Evolutionary conservation across 2,888 invertebrate species (phyloP).

Genomic region (Caenorhabditis virilis): DNA sequence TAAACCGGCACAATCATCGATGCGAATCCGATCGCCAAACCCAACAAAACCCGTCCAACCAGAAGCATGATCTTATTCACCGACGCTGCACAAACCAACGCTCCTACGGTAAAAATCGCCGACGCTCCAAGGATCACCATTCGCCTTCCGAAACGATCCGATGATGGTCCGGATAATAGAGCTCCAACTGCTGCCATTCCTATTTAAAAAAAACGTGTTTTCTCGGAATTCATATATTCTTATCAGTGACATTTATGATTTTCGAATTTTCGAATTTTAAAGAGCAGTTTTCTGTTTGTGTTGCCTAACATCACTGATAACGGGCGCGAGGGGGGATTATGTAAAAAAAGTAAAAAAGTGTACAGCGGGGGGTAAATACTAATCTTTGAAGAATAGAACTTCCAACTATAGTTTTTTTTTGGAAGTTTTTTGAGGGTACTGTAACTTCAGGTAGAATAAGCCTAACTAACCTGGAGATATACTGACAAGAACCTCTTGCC

Average conservation of each 20-base stretch:
- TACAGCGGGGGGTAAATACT: neutral
- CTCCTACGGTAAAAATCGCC: slow-evolving; percentile 69
- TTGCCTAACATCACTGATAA: neutral
- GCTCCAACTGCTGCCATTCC: slow-evolving; percentile 53
- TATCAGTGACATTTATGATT: too few species aligned
- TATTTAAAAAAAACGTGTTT: slow-evolving; percentile 7
- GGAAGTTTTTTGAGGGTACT: too few species aligned
- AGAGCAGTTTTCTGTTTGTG: neutral
- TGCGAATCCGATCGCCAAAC: slow-evolving; percentile 62
- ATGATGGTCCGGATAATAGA: slow-evolving; percentile 67
- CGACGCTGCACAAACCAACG: slow-evolving; percentile 69
- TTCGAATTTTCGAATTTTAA: neutral
- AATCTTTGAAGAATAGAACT: neutral
- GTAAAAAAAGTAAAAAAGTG: neutral
- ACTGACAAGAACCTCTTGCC: slow-evolving; percentile 64
- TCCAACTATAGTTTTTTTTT: neutral
- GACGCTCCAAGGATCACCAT: slow-evolving; percentile 72
- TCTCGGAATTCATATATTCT: too few species aligned
- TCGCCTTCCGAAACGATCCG: slow-evolving; percentile 72
- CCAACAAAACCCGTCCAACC: slow-evolving; percentile 59
- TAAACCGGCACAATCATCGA: slow-evolving; percentile 74
- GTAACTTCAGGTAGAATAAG: too few species aligned
- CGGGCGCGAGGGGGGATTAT: neutral
- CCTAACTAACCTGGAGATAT: slow-evolving; percentile 53
- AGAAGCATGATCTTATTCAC: slow-evolving; percentile 51